Conservation (phyloP, 2,888 invertebrate genomes). For the Sipunculus nudus region DNA sequence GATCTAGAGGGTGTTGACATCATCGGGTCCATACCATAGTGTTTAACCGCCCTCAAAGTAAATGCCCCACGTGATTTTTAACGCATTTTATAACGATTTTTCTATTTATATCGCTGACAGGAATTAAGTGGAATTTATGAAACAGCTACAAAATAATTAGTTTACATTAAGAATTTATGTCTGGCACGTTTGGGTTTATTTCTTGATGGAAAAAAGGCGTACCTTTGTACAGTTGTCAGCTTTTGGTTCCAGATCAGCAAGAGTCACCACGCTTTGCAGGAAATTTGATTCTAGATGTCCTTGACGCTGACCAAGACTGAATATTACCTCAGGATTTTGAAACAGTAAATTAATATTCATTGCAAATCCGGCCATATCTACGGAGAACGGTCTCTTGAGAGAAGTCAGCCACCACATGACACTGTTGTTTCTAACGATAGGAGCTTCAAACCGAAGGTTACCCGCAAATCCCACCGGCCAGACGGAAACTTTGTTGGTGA, state of each 20-base stretch:
- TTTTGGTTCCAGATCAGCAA: slow-evolving; percentile 85
- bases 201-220: slow-evolving; percentile 21
- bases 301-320: slow-evolving; percentile 84
- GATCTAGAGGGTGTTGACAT: too few species aligned
- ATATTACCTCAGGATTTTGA: slow-evolving; percentile 53
- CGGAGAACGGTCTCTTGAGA: slow-evolving; percentile 94
- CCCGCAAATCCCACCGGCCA: slow-evolving; percentile 96
- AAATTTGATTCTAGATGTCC: slow-evolving; percentile 86
- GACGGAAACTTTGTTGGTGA: slow-evolving; percentile 84
- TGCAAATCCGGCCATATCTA: slow-evolving; percentile 96
- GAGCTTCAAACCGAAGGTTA: slow-evolving; percentile 90
- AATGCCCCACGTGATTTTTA: too few species aligned
- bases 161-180: too few species aligned
- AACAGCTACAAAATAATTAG: too few species aligned
- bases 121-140: too few species aligned
- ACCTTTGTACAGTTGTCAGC: slow-evolving; percentile 89
- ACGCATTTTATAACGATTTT: too few species aligned
- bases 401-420: too few species aligned
- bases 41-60: too few species aligned
- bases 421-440: slow-evolving; percentile 73
- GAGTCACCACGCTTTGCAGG: slow-evolving; percentile 76
- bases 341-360: slow-evolving; percentile 71
- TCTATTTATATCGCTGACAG: too few species aligned
- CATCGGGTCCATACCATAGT: too few species aligned
- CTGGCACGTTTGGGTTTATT: too few species aligned